Evolutionary conservation across 2,888 invertebrate genomes (phyloP).

Genomic region (Myopa testacea): DNA sequence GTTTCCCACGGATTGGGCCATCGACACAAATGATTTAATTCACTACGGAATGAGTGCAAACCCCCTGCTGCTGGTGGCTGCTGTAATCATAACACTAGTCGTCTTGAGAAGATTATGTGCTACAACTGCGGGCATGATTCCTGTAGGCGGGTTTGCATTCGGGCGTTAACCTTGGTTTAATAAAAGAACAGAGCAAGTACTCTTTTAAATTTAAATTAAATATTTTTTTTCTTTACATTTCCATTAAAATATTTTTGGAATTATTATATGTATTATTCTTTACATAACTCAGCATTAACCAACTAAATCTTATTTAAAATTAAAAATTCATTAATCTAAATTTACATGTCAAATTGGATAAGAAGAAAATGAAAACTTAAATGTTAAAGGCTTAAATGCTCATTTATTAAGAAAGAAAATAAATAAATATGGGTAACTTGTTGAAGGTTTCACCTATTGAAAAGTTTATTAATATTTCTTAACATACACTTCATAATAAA

Average conservation of each 20-base stretch:
- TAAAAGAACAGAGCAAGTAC: not conserved
- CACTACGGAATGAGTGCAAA: slow-evolving; percentile 10
- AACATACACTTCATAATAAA: too few species aligned
- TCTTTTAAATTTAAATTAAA: too few species aligned
- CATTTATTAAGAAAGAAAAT: not conserved
- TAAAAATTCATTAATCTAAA: not conserved
- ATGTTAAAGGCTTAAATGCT: not conserved
- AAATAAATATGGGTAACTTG: too few species aligned
- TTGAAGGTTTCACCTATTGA: too few species aligned
- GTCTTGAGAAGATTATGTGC: too few species aligned
- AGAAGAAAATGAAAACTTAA: not conserved
- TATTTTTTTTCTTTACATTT: too few species aligned
- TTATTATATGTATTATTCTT: not conserved
- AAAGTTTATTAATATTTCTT: too few species aligned
- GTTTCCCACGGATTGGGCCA: not conserved
- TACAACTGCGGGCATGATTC: too few species aligned
- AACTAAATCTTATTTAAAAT: not conserved
- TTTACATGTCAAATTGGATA: not conserved
- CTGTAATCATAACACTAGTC: not conserved
- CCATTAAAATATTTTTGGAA: not conserved
- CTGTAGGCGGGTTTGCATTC: too few species aligned
- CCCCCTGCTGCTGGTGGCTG: not conserved
- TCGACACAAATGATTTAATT: not conserved
- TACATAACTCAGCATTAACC: not conserved
- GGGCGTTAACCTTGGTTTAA: too few species aligned